Conservation (phyloP, 2,888 invertebrate species). For the Beris chalybata region DNA sequence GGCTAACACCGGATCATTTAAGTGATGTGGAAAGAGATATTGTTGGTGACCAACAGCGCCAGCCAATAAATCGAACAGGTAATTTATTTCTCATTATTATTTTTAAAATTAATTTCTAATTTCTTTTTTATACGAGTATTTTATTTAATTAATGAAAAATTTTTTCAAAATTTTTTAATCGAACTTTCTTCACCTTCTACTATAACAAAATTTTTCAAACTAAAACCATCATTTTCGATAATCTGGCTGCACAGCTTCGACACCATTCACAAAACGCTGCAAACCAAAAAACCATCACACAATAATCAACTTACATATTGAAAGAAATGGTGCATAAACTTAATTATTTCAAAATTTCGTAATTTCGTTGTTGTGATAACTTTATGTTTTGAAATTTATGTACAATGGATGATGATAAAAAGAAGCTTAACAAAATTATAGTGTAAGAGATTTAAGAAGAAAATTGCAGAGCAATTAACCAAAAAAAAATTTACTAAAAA, state of each 20-base stretch:
- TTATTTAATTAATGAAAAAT: background rate
- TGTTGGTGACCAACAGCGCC: conserved; percentile 19
- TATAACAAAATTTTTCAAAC: background rate
- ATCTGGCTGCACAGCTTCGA: conserved; percentile 38
- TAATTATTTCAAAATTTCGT: conserved; percentile 4
- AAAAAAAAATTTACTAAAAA: no score
- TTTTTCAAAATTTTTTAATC: conserved; percentile 1
- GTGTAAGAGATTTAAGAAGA: no score
- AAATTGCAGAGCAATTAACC: no score
- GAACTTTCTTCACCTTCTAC: background rate
- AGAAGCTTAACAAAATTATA: no score
- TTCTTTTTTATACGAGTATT: background rate
- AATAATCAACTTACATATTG: conserved; percentile 43
- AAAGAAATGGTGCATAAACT: conserved; percentile 43
- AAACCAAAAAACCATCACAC: conserved; percentile 42
- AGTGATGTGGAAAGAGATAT: conserved; percentile 40
- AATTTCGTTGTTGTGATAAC: no score
- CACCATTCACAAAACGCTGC: conserved; percentile 42
- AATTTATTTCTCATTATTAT: conserved; percentile 20
- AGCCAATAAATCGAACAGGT: conserved; percentile 39
- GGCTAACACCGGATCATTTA: conserved; percentile 41
- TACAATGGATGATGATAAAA: no score
- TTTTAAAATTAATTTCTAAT: background rate
- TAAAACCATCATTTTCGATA: no score
- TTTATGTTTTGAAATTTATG: no score